Percentiles rank a stretch among this genome's conserved stretches.
phyloP scores from a whole-genome alignment of 2,113 vertebrate species.

The Seriola quinqueradiata region DNA sequence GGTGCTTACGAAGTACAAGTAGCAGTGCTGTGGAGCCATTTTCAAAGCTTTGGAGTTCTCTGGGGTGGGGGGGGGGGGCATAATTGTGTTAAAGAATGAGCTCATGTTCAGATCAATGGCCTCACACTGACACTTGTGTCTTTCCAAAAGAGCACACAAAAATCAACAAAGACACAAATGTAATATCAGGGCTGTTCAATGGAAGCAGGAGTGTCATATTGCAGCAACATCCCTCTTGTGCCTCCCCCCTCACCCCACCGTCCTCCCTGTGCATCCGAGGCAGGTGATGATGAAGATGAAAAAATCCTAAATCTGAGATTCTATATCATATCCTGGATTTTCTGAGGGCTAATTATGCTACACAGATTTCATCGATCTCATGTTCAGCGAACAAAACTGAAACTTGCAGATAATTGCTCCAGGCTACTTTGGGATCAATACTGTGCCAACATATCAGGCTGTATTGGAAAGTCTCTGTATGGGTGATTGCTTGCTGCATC shows the following conservation, averaged over 20 bases:
- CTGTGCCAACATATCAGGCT: conserved; percentile 45
- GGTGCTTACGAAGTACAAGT: background rate
- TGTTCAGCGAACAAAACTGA: conserved; percentile 50
- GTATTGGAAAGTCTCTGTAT: conserved; percentile 64
- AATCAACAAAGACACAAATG: conserved; percentile 19
- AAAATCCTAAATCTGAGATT: conserved; percentile 12
- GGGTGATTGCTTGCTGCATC: conserved; percentile 59
- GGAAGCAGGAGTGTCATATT: conserved; percentile 47
- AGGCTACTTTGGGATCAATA: conserved; percentile 73
- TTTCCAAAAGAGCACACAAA: background rate
- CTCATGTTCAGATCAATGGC: conserved; percentile 62
- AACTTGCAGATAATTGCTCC: conserved; percentile 66
- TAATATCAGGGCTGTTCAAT: background rate
- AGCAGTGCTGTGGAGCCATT: conserved; percentile 11
- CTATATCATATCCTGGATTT: background rate
- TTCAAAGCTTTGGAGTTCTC: conserved; percentile 12
- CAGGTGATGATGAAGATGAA: background rate
- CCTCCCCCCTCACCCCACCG: background rate
- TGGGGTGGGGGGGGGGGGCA: background rate
- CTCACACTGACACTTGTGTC: conserved; percentile 17
- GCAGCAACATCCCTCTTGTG: conserved; percentile 18
- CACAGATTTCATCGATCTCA: conserved; percentile 54
- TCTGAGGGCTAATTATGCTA: conserved; percentile 1
- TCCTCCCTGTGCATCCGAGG: background rate
- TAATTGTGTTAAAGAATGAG: conserved; percentile 42